A percentile compares a stretch with the other conserved stretches of the same genome.
Conservation (phyloP, 2,113 vertebrate genomes). For the Triplophysa tibetana region DNA sequence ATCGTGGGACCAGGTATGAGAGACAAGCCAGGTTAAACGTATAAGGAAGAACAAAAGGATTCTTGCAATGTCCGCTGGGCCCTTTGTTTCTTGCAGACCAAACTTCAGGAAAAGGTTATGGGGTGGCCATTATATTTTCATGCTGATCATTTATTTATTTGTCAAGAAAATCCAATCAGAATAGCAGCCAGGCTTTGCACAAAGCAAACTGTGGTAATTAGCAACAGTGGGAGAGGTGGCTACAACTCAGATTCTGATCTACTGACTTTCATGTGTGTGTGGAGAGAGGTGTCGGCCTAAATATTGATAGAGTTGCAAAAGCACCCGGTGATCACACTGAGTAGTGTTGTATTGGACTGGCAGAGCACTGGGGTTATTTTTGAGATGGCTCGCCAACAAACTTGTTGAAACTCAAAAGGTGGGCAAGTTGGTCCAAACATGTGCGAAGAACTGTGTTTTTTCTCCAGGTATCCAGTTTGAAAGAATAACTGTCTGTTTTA, state of each 20-base stretch:
- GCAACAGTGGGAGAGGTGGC: conserved; percentile 76
- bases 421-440: conserved; percentile 1
- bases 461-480: neutral
- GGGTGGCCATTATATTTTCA: conserved; percentile 75
- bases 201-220: conserved; percentile 76
- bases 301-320: conserved; percentile 71
- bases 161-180: conserved; percentile 77
- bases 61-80: conserved; percentile 48
- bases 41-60: conserved; percentile 53
- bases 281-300: conserved; percentile 66
- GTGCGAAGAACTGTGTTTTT: neutral
- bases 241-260: conserved; percentile 63
- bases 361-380: conserved; percentile 48
- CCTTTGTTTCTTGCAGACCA: conserved; percentile 53
- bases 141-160: conserved; percentile 80
- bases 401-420: neutral
- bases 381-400: conserved; percentile 22
- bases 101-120: conserved; percentile 68
- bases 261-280: conserved; percentile 66
- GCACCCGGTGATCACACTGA: conserved; percentile 61
- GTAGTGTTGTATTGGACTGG: conserved; percentile 51
- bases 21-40: conserved; percentile 34
- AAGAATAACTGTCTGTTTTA: too few species aligned
- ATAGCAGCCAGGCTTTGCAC: conserved; percentile 66
- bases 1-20: neutral